These are phyloP conservation scores for Cynoglossus semilaevis DNA, from an alignment of 2,113 vertebrate genomes.

Conservation along the genomic window DNA sequence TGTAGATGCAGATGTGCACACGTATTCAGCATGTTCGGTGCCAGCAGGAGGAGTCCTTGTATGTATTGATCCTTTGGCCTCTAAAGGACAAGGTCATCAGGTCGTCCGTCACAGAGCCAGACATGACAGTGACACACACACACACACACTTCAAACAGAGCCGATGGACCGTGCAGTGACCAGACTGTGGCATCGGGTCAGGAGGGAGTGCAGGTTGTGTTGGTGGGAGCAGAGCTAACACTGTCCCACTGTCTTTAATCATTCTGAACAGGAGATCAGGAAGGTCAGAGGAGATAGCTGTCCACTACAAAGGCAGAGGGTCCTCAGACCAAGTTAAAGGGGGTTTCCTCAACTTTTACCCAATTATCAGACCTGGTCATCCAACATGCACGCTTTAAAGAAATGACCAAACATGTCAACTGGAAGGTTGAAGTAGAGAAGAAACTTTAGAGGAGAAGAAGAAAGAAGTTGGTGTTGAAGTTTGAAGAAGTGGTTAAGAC, in stretches of 20 bases:
- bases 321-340: slow-evolving; percentile 33
- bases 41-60: slow-evolving; percentile 44
- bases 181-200: slow-evolving; percentile 50
- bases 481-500: too few species aligned
- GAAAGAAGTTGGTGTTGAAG: too few species aligned
- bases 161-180: slow-evolving; percentile 29
- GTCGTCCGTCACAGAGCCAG: slow-evolving; percentile 59
- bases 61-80: slow-evolving; percentile 60
- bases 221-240: slow-evolving; percentile 49
- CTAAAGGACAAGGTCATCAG: slow-evolving; percentile 64
- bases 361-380: slow-evolving; percentile 6
- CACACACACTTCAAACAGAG: slow-evolving; percentile 62
- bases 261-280: slow-evolving; percentile 29
- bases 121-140: slow-evolving; percentile 47
- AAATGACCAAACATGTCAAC: too few species aligned
- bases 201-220: slow-evolving; percentile 48
- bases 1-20: slow-evolving; percentile 25
- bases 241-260: slow-evolving; percentile 59
- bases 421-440: too few species aligned
- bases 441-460: too few species aligned
- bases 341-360: slow-evolving; percentile 36
- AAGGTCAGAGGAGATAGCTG: slow-evolving; percentile 47
- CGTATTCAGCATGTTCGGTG: slow-evolving; percentile 50
- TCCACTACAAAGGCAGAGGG: slow-evolving; percentile 42
- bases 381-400: slow-evolving; percentile 4